phyloP scores from a whole-genome alignment of 2,113 vertebrate genomes.

The Etheostoma spectabile region DNA sequence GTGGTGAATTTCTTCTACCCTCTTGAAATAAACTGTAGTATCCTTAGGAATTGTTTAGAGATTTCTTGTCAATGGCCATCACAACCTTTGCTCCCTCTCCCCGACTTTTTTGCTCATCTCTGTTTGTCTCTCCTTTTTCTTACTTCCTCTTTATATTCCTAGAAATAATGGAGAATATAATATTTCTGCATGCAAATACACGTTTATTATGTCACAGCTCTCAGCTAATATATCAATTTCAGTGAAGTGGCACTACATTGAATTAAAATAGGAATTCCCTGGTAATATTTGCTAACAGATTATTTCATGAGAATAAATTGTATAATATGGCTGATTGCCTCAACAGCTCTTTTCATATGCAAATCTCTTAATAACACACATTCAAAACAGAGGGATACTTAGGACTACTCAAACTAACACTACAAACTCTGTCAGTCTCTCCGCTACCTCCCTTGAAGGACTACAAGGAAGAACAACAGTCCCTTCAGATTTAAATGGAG shows the following conservation, averaged over 20 bases:
- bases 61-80: not conserved
- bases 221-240: not conserved
- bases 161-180: not conserved
- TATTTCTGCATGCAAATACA: not conserved
- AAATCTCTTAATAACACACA: slow-evolving; percentile 5
- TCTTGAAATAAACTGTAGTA: not conserved
- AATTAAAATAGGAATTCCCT: not conserved
- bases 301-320: not conserved
- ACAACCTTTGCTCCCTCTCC: not conserved
- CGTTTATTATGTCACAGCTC: not conserved
- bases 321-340: not conserved
- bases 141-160: not conserved
- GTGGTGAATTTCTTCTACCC: too few species aligned
- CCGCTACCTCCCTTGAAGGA: not conserved
- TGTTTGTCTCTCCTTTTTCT: not conserved
- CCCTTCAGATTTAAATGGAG: slow-evolving; percentile 32
- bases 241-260: not conserved
- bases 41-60: not conserved
- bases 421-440: not conserved
- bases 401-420: not conserved
- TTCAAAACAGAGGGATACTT: not conserved
- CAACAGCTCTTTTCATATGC: not conserved
- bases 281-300: not conserved
- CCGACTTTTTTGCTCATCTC: not conserved
- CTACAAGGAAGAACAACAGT: not conserved